Conservation (phyloP, 23 tunicate genomes). For the Phallusia fumigata region DNA sequence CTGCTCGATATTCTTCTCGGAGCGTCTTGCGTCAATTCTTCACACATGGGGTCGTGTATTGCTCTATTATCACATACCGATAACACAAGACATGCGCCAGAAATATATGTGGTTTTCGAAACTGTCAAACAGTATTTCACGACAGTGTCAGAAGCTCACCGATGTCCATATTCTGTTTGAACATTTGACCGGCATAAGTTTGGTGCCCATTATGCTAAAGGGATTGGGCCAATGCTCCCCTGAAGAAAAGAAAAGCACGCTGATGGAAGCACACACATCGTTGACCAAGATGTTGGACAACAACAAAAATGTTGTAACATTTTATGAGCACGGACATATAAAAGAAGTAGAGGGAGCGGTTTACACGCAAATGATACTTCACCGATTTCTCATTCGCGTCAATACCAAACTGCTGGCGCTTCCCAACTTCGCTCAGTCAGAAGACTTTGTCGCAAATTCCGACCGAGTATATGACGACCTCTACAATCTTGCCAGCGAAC, state of each 20-base stretch:
- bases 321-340: conserved; percentile 27
- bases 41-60: conserved; percentile 29
- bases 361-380: conserved; percentile 21
- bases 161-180: conserved; percentile 14
- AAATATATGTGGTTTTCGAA: conserved; percentile 6
- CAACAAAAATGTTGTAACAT: conserved; percentile 1
- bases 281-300: background rate
- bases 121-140: conserved; percentile 20
- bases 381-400: conserved; percentile 19
- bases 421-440: background rate
- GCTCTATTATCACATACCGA: conserved; percentile 17
- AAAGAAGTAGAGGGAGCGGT: conserved; percentile 17
- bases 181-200: conserved; percentile 10
- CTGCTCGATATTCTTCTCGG: conserved; percentile 15
- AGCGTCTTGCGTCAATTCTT: conserved; percentile 23
- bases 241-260: conserved; percentile 6
- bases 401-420: conserved; percentile 2
- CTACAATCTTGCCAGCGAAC: conserved; percentile 5
- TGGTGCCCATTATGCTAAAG: conserved; percentile 24
- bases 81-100: background rate
- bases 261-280: background rate
- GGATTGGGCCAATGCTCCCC: background rate
- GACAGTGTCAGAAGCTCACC: conserved; percentile 1
- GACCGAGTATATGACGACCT: conserved; percentile 19
- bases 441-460: conserved; percentile 7